These are phyloP conservation scores for Sebastes hubbsi DNA, from an alignment of 2,797 vertebrate species.

Conservation along the genomic window DNA sequence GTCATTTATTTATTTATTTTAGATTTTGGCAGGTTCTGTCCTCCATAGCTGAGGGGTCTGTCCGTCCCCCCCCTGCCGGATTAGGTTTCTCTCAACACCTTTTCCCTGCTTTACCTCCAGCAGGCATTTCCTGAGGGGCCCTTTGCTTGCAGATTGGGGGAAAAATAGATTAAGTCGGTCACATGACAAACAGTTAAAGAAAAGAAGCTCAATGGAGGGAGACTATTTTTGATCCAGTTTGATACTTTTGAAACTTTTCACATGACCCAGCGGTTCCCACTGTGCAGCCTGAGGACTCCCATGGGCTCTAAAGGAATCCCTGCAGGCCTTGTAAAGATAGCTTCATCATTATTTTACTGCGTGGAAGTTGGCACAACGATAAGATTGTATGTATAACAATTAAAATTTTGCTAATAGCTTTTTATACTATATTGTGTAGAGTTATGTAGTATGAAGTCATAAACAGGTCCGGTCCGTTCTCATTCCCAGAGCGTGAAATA, in stretches of 20 bases:
- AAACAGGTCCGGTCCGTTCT: too few species aligned
- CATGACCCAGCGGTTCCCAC: constrained; percentile 22
- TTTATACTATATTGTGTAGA: neutral
- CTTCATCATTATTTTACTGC: neutral
- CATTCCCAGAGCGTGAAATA: too few species aligned
- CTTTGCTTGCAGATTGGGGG: constrained; percentile 4
- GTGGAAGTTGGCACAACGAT: neutral
- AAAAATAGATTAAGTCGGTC: constrained; percentile 10
- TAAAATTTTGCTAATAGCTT: neutral
- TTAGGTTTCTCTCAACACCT: constrained; percentile 56
- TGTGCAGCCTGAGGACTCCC: neutral
- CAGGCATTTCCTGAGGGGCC: constrained; percentile 47
- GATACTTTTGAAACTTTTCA: constrained; percentile 33
- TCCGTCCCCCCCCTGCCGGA: neutral
- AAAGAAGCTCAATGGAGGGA: neutral
- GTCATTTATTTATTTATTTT: too few species aligned
- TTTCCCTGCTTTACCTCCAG: constrained; percentile 29
- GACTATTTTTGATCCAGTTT: constrained; percentile 21
- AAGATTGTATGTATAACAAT: neutral
- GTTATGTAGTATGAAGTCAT: neutral
- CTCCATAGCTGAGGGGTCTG: too few species aligned
- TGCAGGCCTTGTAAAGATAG: neutral
- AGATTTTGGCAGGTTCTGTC: too few species aligned
- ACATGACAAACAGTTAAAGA: constrained; percentile 10
- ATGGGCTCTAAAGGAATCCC: neutral